Evolutionary conservation across 2,113 vertebrate genomes (phyloP).

Genomic region (Alectura lathami): DNA sequence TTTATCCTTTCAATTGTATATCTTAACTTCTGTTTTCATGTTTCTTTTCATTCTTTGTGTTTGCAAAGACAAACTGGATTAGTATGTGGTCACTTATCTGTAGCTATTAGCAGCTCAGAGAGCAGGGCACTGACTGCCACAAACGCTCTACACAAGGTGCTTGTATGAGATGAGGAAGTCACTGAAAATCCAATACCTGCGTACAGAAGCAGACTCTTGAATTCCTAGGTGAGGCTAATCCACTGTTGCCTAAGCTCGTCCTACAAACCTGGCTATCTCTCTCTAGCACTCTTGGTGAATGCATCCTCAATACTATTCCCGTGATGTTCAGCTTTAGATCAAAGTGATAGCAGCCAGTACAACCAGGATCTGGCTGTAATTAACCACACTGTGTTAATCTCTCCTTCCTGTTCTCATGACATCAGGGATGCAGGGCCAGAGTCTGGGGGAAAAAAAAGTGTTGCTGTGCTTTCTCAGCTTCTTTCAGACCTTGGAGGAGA

Average conservation of each 20-base stretch:
- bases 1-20: not conserved
- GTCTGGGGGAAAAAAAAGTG: not conserved
- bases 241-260: not conserved
- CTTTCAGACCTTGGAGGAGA: not conserved
- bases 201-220: not conserved
- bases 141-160: not conserved
- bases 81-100: not conserved
- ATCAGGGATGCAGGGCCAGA: not conserved
- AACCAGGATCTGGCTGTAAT: not conserved
- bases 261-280: not conserved
- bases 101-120: not conserved
- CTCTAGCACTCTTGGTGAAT: not conserved
- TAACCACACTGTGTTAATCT: slow-evolving; percentile 29
- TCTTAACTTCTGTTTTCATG: not conserved
- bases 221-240: not conserved
- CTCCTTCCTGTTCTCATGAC: not conserved
- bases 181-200: not conserved
- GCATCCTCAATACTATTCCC: not conserved
- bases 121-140: not conserved
- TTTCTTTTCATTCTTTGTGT: not conserved
- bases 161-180: not conserved
- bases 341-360: not conserved
- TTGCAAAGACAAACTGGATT: not conserved
- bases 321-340: not conserved
- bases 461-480: not conserved